These are phyloP conservation scores for Agrochola lota DNA, from an alignment of 2,888 invertebrate species.

Conservation along the genomic window DNA sequence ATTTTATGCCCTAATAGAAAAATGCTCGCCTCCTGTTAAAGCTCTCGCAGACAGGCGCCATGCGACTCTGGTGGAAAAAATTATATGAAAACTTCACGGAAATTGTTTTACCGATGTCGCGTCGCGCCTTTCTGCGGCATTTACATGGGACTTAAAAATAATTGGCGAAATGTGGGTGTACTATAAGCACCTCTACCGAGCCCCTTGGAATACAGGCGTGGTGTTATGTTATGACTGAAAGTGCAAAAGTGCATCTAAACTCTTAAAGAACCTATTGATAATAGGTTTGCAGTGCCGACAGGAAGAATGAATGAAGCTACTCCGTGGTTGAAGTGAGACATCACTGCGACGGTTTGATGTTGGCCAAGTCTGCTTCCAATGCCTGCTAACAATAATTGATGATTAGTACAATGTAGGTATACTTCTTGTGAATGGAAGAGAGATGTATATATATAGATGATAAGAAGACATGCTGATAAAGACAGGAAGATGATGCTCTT, in stretches of 20 bases:
- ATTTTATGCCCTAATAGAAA: not conserved
- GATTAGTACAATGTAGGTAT: slow-evolving; percentile 20
- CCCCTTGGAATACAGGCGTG: no score
- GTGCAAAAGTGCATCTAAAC: slow-evolving; percentile 37
- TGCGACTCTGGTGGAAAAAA: not conserved
- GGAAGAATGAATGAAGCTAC: slow-evolving; percentile 6
- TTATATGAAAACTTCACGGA: not conserved
- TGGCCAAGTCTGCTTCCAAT: slow-evolving; percentile 71
- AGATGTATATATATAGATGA: no score
- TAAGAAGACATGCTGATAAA: not conserved
- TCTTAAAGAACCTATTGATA: not conserved
- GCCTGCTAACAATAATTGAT: slow-evolving; percentile 62
- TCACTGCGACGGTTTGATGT: slow-evolving; percentile 44
- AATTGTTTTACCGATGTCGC: not conserved
- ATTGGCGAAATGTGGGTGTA: not conserved
- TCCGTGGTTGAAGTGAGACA: slow-evolving; percentile 1
- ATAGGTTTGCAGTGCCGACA: not conserved
- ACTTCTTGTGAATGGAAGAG: not conserved
- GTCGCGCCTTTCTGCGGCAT: no score
- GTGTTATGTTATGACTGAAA: not conserved
- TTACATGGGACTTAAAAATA: not conserved
- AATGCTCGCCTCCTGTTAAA: not conserved
- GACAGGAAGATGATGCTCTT: not conserved
- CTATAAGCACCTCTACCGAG: not conserved
- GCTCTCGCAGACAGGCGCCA: not conserved